Percentiles rank a stretch among this genome's conserved stretches.
Evolutionary conservation across 1,140 invertebrate genomes (phyloP).

Genomic region (Mesaphorura yosii): DNA sequence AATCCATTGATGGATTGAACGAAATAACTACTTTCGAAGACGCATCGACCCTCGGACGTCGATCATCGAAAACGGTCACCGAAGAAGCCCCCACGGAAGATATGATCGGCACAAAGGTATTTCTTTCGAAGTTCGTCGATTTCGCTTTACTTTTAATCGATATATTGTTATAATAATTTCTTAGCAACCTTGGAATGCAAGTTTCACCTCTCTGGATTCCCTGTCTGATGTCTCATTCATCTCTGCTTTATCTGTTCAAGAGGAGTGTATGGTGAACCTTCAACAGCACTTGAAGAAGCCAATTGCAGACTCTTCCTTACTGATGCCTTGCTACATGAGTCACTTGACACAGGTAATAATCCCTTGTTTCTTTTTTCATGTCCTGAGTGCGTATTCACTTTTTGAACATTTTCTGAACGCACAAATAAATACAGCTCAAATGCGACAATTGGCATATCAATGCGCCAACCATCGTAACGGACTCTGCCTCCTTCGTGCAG

Average conservation of each 20-base stretch:
- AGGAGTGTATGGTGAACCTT: conserved; percentile 82
- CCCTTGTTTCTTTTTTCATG: background rate
- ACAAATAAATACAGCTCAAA: conserved; percentile 32
- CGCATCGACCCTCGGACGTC: no score
- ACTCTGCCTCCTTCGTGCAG: conserved; percentile 28
- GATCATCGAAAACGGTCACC: no score
- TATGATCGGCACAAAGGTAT: no score
- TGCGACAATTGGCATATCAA: conserved; percentile 38
- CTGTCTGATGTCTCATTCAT: conserved; percentile 56
- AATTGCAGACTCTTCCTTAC: conserved; percentile 78
- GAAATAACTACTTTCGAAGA: no score
- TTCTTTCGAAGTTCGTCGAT: no score
- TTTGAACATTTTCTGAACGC: background rate
- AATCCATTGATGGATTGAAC: conserved; percentile 32
- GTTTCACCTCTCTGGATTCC: conserved; percentile 25
- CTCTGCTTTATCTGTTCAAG: conserved; percentile 84
- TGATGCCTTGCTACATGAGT: conserved; percentile 88
- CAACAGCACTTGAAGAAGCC: conserved; percentile 91
- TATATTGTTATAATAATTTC: no score
- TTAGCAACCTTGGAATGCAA: conserved; percentile 12
- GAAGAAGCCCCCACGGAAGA: no score
- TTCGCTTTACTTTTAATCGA: no score
- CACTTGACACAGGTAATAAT: conserved; percentile 68
- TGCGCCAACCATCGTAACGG: conserved; percentile 19
- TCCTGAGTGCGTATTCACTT: background rate